phyloP scores from a whole-genome alignment of 2,113 vertebrate species.

The Heloderma charlesbogerti region DNA sequence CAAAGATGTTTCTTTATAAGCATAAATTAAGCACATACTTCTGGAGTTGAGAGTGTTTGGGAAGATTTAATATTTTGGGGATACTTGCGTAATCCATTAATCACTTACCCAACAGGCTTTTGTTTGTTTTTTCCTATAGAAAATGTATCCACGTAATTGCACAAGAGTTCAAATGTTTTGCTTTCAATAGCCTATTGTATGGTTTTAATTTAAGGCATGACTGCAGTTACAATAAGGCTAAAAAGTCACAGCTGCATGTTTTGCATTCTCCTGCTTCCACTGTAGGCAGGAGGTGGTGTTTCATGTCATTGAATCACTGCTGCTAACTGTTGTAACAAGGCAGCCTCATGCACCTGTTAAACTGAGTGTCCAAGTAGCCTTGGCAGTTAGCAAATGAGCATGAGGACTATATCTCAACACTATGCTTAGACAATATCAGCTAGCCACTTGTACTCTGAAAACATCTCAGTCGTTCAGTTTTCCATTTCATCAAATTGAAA shows the following conservation, averaged over 20 bases:
- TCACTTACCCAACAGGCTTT: constrained; percentile 71
- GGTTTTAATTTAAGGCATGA: constrained; percentile 70
- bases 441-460: constrained; percentile 79
- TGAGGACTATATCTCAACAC: constrained; percentile 82
- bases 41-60: constrained; percentile 50
- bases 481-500: constrained; percentile 79
- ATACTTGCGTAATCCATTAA: constrained; percentile 65
- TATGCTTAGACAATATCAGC: constrained; percentile 81
- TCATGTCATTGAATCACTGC: constrained; percentile 62
- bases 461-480: constrained; percentile 81
- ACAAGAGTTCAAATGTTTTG: constrained; percentile 69
- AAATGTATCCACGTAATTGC: constrained; percentile 50
- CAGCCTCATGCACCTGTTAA: constrained; percentile 74
- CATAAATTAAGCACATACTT: constrained; percentile 58
- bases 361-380: constrained; percentile 75
- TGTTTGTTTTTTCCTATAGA: constrained; percentile 50
- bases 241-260: constrained; percentile 71
- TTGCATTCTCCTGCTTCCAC: constrained; percentile 62
- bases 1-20: constrained; percentile 45
- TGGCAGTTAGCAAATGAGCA: constrained; percentile 78
- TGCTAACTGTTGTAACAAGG: constrained; percentile 70
- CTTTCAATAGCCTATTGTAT: constrained; percentile 65
- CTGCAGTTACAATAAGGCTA: constrained; percentile 52
- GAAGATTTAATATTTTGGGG: constrained; percentile 48
- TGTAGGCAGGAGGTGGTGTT: constrained; percentile 55